These are phyloP conservation scores for Andricus curvator DNA, from an alignment of 2,888 invertebrate genomes.

Conservation along the genomic window DNA sequence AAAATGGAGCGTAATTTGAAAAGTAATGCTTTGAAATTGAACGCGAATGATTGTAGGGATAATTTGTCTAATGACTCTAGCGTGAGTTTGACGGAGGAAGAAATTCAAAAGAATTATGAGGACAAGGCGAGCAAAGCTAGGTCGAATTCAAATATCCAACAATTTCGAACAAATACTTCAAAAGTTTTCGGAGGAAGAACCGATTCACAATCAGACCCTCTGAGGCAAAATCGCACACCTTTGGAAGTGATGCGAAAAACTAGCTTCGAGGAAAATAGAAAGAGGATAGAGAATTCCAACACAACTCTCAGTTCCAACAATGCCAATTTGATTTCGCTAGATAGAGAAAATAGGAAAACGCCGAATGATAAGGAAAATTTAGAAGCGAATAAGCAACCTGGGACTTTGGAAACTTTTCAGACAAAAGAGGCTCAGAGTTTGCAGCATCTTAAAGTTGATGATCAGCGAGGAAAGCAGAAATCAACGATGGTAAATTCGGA, in stretches of 20 bases:
- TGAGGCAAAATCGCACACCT: neutral
- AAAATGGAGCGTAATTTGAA: constrained; percentile 42
- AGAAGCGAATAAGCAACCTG: neutral
- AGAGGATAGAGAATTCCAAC: neutral
- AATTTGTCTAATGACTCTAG: constrained; percentile 55
- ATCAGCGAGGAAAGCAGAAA: constrained; percentile 41
- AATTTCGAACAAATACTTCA: neutral
- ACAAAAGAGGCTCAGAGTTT: neutral
- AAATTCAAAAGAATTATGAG: constrained; percentile 40
- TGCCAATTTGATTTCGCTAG: neutral
- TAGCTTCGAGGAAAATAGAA: constrained; percentile 16
- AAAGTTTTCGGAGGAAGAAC: neutral
- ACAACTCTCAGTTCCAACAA: neutral
- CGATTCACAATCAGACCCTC: neutral
- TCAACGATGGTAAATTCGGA: constrained; percentile 48
- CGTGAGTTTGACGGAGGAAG: constrained; percentile 62
- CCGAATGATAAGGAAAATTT: neutral
- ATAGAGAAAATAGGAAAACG: neutral
- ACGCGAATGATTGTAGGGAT: constrained; percentile 19
- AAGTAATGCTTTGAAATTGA: constrained; percentile 32
- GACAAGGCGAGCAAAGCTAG: neutral
- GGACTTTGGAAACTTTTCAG: neutral
- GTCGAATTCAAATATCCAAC: neutral
- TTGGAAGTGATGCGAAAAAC: neutral
- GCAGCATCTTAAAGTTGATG: neutral